A percentile compares a stretch with the other conserved stretches of the same genome.
These are phyloP conservation scores for Cremastinae sp. DNA, from an alignment of 2,888 invertebrate species.

Conservation along the genomic window DNA sequence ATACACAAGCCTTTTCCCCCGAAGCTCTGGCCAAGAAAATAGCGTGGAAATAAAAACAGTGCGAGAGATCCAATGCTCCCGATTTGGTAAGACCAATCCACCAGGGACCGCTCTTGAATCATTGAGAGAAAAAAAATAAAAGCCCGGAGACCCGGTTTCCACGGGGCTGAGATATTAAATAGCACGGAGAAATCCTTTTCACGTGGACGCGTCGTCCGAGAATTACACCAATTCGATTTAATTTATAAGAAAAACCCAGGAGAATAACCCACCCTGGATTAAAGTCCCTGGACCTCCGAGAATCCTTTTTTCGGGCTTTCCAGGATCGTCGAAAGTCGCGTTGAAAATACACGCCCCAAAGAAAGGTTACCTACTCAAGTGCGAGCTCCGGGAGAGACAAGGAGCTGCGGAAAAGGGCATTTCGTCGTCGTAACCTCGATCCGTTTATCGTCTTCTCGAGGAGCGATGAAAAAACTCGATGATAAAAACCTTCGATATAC, in stretches of 20 bases:
- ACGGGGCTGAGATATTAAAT: conserved; percentile 28
- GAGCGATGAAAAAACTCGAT: conserved; percentile 45
- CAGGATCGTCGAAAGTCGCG: conserved; percentile 6
- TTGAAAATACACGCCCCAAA: background rate
- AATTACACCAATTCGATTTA: conserved; percentile 72
- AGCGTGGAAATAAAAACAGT: no score
- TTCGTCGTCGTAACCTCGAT: conserved; percentile 29
- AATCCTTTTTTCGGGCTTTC: conserved; percentile 15
- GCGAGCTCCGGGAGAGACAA: background rate
- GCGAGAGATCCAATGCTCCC: no score
- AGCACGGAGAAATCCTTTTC: conserved; percentile 6
- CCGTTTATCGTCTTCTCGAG: conserved; percentile 47
- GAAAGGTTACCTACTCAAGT: background rate
- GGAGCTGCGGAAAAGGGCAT: conserved; percentile 30
- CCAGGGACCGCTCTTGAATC: conserved; percentile 1
- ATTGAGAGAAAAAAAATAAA: conserved; percentile 6
- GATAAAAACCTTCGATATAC: conserved; percentile 18
- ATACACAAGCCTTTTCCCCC: no score
- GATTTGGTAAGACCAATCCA: no score
- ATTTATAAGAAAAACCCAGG: conserved; percentile 67
- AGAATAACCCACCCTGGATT: conserved; percentile 44
- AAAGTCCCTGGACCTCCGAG: conserved; percentile 36
- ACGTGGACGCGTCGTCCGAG: conserved; percentile 56
- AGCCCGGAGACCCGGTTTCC: conserved; percentile 1
- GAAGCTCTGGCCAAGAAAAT: no score